Conservation (phyloP, 2,797 vertebrate genomes). For the Taenioides sp. region DNA sequence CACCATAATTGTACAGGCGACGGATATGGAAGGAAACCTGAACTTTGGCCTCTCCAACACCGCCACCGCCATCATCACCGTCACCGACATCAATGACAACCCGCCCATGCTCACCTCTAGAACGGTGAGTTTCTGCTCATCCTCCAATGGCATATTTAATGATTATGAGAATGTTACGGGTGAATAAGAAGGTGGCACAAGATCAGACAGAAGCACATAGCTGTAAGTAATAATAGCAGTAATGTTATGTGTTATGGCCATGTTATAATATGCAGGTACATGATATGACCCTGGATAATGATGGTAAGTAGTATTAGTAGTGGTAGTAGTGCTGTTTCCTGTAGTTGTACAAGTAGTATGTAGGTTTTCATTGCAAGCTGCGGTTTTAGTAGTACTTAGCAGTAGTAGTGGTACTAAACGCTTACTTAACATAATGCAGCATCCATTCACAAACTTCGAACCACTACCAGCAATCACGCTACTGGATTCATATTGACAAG, state of each 20-base stretch:
- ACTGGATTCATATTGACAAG: background rate
- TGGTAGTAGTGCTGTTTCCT: no score
- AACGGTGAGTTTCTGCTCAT: constrained; percentile 81
- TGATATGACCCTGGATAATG: background rate
- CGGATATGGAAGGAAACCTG: constrained; percentile 95
- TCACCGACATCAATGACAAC: constrained; percentile 95
- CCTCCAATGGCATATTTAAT: background rate
- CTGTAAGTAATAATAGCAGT: background rate
- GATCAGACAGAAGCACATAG: background rate
- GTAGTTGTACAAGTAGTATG: no score
- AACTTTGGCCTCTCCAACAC: constrained; percentile 96
- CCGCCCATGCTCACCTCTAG: constrained; percentile 88
- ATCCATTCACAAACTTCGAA: background rate
- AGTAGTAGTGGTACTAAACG: no score
- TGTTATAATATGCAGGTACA: background rate
- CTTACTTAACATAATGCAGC: background rate
- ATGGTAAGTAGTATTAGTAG: no score
- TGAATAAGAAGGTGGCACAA: background rate
- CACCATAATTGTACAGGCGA: constrained; percentile 91
- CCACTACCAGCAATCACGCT: background rate
- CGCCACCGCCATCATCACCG: constrained; percentile 89
- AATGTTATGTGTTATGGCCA: background rate
- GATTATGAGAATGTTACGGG: background rate
- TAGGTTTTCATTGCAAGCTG: no score
- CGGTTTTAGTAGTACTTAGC: no score